Conservation (phyloP, 2,888 invertebrate genomes). For the Chironomus riparius region DNA sequence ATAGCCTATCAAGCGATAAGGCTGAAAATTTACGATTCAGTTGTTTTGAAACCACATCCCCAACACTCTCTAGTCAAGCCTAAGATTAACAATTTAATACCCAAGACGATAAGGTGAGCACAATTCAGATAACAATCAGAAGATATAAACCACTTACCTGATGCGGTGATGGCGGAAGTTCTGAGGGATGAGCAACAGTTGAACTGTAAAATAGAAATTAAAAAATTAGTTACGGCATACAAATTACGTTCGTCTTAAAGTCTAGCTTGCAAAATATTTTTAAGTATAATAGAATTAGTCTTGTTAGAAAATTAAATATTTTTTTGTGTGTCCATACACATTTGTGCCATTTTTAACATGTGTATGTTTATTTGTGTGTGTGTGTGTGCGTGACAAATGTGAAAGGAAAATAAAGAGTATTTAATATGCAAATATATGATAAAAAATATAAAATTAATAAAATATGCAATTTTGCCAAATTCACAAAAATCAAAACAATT, state of each 20-base stretch:
- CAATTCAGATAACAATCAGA: no score
- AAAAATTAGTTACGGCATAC: not conserved
- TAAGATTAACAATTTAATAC: no score
- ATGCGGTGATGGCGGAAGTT: slow-evolving; percentile 96
- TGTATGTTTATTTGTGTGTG: not conserved
- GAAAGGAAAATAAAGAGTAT: slow-evolving; percentile 5
- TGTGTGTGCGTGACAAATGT: not conserved
- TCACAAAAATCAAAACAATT: slow-evolving; percentile 21
- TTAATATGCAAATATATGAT: not conserved
- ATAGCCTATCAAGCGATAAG: no score
- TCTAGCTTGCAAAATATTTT: not conserved
- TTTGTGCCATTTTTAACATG: not conserved
- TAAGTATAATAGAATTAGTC: slow-evolving; percentile 8
- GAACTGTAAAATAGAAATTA: slow-evolving; percentile 60
- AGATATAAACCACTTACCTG: slow-evolving; percentile 60
- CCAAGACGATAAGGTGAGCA: no score
- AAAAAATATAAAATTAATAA: not conserved
- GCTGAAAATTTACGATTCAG: no score
- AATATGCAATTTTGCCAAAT: not conserved
- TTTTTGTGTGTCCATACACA: slow-evolving; percentile 7
- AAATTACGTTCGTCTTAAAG: no score
- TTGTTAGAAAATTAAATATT: slow-evolving; percentile 27
- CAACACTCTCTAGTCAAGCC: no score
- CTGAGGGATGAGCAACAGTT: slow-evolving; percentile 93
- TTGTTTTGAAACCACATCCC: no score